Evolutionary conservation across 2,113 vertebrate species (phyloP).

Genomic region (Spea bombifrons): DNA sequence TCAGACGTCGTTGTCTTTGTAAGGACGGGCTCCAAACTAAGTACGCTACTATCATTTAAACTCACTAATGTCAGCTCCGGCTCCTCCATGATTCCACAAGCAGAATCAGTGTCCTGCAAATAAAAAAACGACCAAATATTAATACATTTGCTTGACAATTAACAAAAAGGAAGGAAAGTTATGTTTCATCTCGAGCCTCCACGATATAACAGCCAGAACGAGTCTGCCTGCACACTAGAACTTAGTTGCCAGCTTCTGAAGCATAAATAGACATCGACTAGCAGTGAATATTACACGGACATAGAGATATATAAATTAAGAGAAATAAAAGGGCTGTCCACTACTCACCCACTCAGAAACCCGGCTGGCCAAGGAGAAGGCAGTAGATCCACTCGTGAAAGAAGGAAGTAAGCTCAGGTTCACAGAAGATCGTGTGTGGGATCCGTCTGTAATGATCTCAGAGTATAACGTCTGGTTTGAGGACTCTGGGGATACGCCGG

Average conservation of each 20-base stretch:
- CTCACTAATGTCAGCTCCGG: conserved; percentile 79
- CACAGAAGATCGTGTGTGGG: background rate
- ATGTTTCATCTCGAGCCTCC: too few relatives aligned
- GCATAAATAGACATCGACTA: too few relatives aligned
- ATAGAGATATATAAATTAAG: too few relatives aligned
- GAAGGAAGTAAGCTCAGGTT: background rate
- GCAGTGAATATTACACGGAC: too few relatives aligned
- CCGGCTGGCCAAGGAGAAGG: conserved; percentile 23
- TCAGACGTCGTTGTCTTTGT: background rate
- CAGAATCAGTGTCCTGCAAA: conserved; percentile 66
- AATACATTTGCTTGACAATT: too few relatives aligned
- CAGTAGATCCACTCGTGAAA: conserved; percentile 37
- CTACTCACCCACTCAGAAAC: conserved; percentile 67
- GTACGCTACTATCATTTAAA: conserved; percentile 72
- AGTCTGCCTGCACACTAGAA: too few relatives aligned
- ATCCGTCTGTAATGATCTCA: background rate
- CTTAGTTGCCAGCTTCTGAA: too few relatives aligned
- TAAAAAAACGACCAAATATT: background rate
- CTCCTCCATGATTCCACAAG: conserved; percentile 85
- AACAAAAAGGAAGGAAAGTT: too few relatives aligned
- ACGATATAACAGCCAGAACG: too few relatives aligned
- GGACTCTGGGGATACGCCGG: background rate
- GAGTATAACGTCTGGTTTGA: background rate
- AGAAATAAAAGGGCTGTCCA: background rate
- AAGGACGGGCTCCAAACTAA: background rate